Evolutionary conservation across 1,140 invertebrate genomes (phyloP), one percentile per base, ranked within the genome.

Genomic region (Philopotamus ludificatus): DNA sequence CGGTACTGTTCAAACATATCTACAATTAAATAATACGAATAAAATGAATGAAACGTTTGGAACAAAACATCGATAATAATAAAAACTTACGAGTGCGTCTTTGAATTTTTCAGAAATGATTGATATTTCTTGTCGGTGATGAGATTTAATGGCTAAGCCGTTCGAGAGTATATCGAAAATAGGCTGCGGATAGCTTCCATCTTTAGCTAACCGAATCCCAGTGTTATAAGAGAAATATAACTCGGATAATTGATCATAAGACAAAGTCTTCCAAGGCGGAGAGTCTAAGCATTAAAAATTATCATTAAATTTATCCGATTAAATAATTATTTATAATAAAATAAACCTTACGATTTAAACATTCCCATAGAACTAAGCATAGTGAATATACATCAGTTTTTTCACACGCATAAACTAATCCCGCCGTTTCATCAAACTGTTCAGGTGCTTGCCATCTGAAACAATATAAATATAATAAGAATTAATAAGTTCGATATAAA

Each of bases 351-450:
- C 77, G 75, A 67, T 78, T 79, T 68, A 77, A 79, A 54, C 76
- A 74, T 62, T 79, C 79, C 77, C 77, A 78, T 22, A 80, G 68
- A 3, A 80, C 63, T 12, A 78, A 28, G 62, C 75, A 75, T 2
- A 79, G 66, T 0, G 77, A 78, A 44, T 80, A 79, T 7, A 78
- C 79, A 61, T 78, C 77, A 15, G 73, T 78, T 51, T 71, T 75
- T 1, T 71, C 72, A 61, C 75, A 76, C 0, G 74, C 72, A 39
- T 73, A 70, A n/a, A 79, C 77, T 9, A 73, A 50, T 1, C 74
- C 77, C 23, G 57, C 45, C 21, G 73, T 74, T 16, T 78, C 73
- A n/a, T 71, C 71, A 51, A 77, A 80, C 49, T 79, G 58, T 60
- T 80, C 78, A 0, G 78, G 79, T 0, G 79, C 77, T 23, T 78